phyloP scores from a whole-genome alignment of 2,797 vertebrate genomes.

The Pyrocephalus nanus region DNA sequence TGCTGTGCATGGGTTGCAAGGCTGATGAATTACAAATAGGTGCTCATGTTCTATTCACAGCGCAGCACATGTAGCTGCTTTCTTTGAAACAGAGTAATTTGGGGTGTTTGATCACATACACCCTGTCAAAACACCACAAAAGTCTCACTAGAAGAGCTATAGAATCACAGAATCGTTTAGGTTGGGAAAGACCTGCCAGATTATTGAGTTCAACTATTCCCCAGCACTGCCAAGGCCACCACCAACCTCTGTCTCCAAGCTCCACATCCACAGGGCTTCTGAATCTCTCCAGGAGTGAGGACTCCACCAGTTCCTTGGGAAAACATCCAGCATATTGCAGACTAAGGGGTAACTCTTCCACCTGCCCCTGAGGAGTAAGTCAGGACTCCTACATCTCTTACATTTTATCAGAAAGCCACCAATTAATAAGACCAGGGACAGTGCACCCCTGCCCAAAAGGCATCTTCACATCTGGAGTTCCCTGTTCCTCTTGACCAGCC shows the following conservation, averaged over 20 bases:
- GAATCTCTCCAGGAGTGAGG: not conserved
- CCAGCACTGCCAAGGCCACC: not conserved
- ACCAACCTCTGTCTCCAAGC: not conserved
- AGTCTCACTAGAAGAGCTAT: not conserved
- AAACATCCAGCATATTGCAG: not conserved
- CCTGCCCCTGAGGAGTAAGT: fast-evolving
- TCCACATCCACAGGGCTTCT: not conserved
- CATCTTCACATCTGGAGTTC: no score
- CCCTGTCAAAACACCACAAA: not conserved
- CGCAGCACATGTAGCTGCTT: not conserved
- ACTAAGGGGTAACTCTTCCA: not conserved
- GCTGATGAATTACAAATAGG: not conserved
- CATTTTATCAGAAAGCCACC: not conserved
- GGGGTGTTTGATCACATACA: not conserved
- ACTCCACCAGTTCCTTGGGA: not conserved
- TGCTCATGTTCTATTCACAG: not conserved
- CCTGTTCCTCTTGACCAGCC: not conserved
- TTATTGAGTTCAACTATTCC: not conserved
- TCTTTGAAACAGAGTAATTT: not conserved
- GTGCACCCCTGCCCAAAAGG: fast-evolving
- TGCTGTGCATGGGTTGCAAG: fast-evolving
- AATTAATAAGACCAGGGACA: no score
- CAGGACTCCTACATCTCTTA: not conserved
- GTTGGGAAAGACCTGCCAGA: not conserved
- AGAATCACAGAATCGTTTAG: not conserved